These are phyloP conservation scores for Cepaea nemoralis DNA, from an alignment of 1,140 invertebrate species.

Conservation along the genomic window DNA sequence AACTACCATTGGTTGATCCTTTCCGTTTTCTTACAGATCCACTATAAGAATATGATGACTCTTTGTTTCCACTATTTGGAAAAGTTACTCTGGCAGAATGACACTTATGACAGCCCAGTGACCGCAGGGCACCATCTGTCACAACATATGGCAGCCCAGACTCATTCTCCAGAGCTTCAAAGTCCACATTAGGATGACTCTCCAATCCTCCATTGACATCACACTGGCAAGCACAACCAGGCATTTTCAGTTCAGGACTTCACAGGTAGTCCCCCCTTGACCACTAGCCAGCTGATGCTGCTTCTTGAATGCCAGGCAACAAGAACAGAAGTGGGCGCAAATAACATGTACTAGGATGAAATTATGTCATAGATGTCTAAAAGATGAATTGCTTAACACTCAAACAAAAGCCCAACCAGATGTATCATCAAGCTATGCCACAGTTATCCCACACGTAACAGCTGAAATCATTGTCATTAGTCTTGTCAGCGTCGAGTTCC, in stretches of 20 bases:
- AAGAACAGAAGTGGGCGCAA: not conserved
- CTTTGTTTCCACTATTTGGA: not conserved
- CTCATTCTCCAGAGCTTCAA: slow-evolving; percentile 4
- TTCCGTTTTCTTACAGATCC: not conserved
- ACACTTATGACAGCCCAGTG: slow-evolving; percentile 34
- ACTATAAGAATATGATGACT: not conserved
- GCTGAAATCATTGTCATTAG: too few relatives aligned
- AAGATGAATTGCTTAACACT: too few relatives aligned
- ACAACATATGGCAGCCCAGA: slow-evolving; percentile 40
- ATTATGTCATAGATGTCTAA: too few relatives aligned
- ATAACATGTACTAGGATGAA: not conserved
- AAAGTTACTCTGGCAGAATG: not conserved
- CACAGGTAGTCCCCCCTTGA: slow-evolving; percentile 38
- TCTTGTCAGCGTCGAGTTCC: too few relatives aligned
- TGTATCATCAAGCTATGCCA: too few relatives aligned
- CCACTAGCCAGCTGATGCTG: slow-evolving; percentile 4
- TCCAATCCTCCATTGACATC: not conserved
- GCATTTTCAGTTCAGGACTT: slow-evolving; percentile 31
- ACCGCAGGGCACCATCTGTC: slow-evolving; percentile 36
- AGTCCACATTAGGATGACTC: not conserved
- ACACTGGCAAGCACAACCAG: not conserved
- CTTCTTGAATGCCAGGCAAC: not conserved
- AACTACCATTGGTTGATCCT: slow-evolving; percentile 14
- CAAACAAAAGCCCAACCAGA: too few relatives aligned
- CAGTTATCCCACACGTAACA: too few relatives aligned